Evolutionary conservation across 2,113 vertebrate species (phyloP), one percentile per base, ranked within the genome.

Genomic region (Micromys minutus): DNA sequence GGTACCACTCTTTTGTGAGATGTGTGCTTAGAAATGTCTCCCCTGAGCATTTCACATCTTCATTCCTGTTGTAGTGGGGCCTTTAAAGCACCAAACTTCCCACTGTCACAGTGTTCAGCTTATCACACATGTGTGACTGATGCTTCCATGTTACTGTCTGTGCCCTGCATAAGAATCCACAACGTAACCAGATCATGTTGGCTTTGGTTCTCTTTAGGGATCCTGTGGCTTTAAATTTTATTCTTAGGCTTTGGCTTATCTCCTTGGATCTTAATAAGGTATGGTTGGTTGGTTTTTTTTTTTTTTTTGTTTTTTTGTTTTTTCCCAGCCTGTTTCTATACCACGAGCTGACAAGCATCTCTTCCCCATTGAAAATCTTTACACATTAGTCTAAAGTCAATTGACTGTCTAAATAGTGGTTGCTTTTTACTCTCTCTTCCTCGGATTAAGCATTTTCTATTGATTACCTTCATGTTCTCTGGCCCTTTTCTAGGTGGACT

Each of bases 401-500:
- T 31, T 95, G 42, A 22, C 63, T 50, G 6, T 67, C 55, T 87
- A 91, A 76, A 74, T 29, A 45, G 55, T 57, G 9, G 45, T 72
- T 61, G 93, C 7, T 75, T 67, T 72, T 83, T 39, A 65, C 26
- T 91, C 22, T 81, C 22, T 87, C 2, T 63, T 92, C 61, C 50
- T 77, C 19, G 65, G 61, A 79, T 12, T 90, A 89, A 95, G 67
- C 72, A 76, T 55, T 87, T 90, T 92, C 75, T 90, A 42, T 75
- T 79, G 69, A 42, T 84, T 55, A 3, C 45, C 61, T 74, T 81
- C n/a, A 50, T 10, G 52, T 63, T 94, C 74, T 2, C 71, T 21
- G 21, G 22, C 12, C 6, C 31, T 92, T 83, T 39, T 59, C 95
- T 87, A 55, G 85, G 12, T 17, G 47, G 15, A 3, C 61, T 22